phyloP scores from a whole-genome alignment of 2,888 invertebrate genomes.

The Atethmia centrago region DNA sequence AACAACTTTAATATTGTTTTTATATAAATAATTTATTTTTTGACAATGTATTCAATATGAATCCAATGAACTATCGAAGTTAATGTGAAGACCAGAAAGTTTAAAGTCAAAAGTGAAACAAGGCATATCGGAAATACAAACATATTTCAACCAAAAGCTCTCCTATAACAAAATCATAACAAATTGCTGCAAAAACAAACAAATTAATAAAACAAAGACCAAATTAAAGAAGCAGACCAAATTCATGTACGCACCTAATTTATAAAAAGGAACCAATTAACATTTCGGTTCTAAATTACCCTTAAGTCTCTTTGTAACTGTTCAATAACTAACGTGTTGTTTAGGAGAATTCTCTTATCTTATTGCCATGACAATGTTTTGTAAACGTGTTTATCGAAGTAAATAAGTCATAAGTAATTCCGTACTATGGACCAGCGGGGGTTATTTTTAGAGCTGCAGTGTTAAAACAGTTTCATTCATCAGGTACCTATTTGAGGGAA shows the following conservation, averaged over 20 bases:
- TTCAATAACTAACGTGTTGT: conserved; percentile 67
- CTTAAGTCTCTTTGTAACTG: conserved; percentile 23
- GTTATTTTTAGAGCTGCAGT: conserved; percentile 81
- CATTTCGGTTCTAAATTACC: conserved; percentile 38
- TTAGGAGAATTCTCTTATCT: conserved; percentile 76
- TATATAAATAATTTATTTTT: neutral
- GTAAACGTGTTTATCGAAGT: conserved; percentile 83
- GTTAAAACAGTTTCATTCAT: conserved; percentile 78
- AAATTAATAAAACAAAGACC: conserved; percentile 14
- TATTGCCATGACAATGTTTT: conserved; percentile 81
- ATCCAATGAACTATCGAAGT: neutral
- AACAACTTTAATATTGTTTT: too few relatives aligned
- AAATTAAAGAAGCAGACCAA: conserved; percentile 20
- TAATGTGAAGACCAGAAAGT: neutral
- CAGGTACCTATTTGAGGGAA: conserved; percentile 77
- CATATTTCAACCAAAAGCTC: neutral
- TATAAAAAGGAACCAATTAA: conserved; percentile 33
- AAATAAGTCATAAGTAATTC: conserved; percentile 86
- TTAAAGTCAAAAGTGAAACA: neutral
- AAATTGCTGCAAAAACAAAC: conserved; percentile 11
- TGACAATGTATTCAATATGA: neutral
- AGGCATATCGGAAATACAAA: neutral
- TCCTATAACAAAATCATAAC: neutral
- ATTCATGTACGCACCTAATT: conserved; percentile 7
- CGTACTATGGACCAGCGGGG: conserved; percentile 81